Base-by-base conservation (phyloP, 2,113 vertebrate genomes). In the Lophura nycthemera region DNA sequence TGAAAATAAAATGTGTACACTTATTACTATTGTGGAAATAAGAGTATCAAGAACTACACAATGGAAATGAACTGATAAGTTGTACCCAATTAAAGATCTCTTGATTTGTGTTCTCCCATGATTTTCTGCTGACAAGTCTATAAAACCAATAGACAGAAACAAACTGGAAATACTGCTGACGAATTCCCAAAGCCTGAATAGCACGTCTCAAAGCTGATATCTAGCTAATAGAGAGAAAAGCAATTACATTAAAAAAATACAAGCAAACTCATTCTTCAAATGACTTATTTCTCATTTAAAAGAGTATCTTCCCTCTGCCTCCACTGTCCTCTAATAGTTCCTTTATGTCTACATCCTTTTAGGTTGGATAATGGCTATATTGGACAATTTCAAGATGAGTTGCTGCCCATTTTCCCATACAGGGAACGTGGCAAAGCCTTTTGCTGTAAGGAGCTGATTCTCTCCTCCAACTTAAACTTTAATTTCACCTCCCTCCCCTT, bases 81-180 rank as follows among this genome's bases (percentile, higher is more conserved):
- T 78, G 71, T 17, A 91, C 36, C 61, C 15, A 86, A 92, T 86
- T 81, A 86, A 78, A 88, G 83, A 87, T 61, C 57, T 90, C 65
- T 45, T 88, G 72, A 75, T 86, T 86, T 85, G 50, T 42, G 76
- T 50, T 86, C 72, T 81, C 42, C 75, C 16, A 6, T 82, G 72
- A 82, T 89, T 92, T 97, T 91, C 66, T 92, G 38, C 64, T 84
- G 60, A 85, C 89, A 89, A 77, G 40, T 73, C 86, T 72, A 34
- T 90, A 89, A 93, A 89, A 79, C 48, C 9, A 11, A 88, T 10
- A 86, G 52, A 79, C 75, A 82, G 19, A 61, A 57, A 92, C 36
- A 91, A 54, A 82, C 36, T 47, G 72, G 78, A 89, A 77, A 66
- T 54, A 50, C 32, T 65, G 65, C 52, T 1, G n/a, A 81, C 0